Evolutionary conservation across 2,888 invertebrate genomes (phyloP).

Genomic region (Oasisia sp.): DNA sequence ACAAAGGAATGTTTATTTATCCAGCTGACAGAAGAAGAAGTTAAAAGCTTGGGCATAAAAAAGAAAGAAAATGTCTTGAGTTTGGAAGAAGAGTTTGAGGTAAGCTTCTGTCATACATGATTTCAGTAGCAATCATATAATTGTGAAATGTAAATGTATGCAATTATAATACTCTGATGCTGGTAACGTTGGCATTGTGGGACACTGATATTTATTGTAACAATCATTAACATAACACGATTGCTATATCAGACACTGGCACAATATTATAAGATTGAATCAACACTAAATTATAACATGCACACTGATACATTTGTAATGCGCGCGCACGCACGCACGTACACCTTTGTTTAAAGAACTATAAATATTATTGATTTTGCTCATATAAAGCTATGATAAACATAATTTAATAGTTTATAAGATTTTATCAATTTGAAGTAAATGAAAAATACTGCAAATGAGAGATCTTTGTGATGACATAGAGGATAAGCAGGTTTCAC

Average conservation of each 20-base stretch:
- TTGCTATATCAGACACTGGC: background rate
- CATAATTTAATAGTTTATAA: no score
- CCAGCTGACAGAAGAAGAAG: constrained; percentile 27
- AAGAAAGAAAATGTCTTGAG: constrained; percentile 23
- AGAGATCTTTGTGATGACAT: no score
- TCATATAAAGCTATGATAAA: no score
- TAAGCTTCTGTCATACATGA: constrained; percentile 3
- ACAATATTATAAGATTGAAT: background rate
- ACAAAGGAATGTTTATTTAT: background rate
- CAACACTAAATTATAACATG: background rate
- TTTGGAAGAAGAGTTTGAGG: constrained; percentile 28
- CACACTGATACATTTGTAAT: no score
- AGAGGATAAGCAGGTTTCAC: no score
- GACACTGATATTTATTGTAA: background rate
- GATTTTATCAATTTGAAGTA: no score
- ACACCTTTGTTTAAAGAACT: no score
- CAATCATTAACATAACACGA: no score
- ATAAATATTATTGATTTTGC: no score
- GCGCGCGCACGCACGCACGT: no score
- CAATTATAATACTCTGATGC: background rate
- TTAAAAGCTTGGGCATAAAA: constrained; percentile 24
- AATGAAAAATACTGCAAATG: no score
- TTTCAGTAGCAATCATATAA: background rate
- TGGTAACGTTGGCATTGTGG: no score
- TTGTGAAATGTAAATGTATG: background rate